A percentile compares a stretch with the other conserved stretches of the same genome.
Evolutionary conservation across 2,797 vertebrate genomes (phyloP).

Genomic region (Buceros bicornis): DNA sequence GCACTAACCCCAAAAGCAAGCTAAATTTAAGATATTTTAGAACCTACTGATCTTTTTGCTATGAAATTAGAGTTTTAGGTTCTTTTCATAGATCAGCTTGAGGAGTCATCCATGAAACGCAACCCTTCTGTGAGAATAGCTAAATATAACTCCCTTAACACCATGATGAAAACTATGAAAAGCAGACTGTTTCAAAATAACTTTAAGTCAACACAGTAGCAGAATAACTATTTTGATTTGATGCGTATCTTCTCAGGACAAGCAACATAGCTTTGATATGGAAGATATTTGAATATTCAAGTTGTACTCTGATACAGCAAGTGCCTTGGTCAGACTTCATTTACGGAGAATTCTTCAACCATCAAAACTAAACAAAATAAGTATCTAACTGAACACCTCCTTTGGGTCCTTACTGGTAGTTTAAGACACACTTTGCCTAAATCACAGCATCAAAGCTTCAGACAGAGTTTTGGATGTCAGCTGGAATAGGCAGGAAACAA

Average conservation of each 20-base stretch:
- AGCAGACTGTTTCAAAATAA: constrained; percentile 12
- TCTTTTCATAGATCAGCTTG: neutral
- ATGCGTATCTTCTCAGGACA: neutral
- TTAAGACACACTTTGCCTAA: neutral
- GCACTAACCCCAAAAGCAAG: neutral
- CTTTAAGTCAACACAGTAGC: neutral
- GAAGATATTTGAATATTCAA: neutral
- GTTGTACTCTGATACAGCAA: neutral
- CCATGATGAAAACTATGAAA: neutral
- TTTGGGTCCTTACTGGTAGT: neutral
- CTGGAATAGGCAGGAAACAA: neutral
- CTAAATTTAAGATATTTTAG: neutral
- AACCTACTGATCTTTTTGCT: neutral
- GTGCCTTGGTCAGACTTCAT: neutral
- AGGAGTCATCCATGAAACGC: neutral
- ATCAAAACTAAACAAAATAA: neutral
- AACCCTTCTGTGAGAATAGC: neutral
- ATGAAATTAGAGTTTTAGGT: neutral
- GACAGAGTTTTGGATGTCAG: neutral
- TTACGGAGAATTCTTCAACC: neutral
- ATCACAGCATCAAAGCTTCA: neutral
- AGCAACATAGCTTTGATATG: neutral
- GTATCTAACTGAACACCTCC: neutral
- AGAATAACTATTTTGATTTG: neutral
- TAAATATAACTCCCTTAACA: constrained; percentile 17